Evolutionary conservation across 2,113 vertebrate species (phyloP).

Genomic region (Hydropotes inermis): DNA sequence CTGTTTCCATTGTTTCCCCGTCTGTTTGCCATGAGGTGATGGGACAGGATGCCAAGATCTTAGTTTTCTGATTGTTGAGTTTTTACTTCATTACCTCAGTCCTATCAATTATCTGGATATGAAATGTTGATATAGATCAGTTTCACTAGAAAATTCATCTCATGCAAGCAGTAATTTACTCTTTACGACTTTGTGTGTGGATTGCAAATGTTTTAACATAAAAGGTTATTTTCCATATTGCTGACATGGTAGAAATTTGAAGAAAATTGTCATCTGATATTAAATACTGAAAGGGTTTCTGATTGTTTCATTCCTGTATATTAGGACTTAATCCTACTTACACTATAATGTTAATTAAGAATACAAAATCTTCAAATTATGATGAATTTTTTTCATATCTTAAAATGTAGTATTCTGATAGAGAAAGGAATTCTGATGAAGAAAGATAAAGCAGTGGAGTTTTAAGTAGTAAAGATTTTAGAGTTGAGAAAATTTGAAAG

Average conservation of each 20-base stretch:
- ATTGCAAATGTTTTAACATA: conserved; percentile 14
- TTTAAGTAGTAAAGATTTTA: conserved; percentile 8
- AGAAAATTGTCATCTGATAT: conserved; percentile 1
- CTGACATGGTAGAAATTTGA: not conserved
- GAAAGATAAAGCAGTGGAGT: not conserved
- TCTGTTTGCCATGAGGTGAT: not conserved
- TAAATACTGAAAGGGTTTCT: not conserved
- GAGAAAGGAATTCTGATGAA: not conserved
- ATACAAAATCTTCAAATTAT: not conserved
- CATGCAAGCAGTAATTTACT: not conserved
- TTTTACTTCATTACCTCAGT: not conserved
- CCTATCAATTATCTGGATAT: not conserved
- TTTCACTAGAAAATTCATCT: not conserved
- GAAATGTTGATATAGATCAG: not conserved
- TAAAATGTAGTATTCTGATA: conserved; percentile 17
- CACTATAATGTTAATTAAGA: not conserved
- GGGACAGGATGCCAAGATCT: not conserved
- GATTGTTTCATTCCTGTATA: not conserved
- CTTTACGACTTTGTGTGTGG: not conserved
- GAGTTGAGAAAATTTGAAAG: not conserved
- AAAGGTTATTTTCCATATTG: not conserved
- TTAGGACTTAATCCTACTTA: not conserved
- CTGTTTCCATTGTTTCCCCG: not conserved
- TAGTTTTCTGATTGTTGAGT: not conserved
- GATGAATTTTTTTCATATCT: not conserved